phyloP scores from a whole-genome alignment of 2,797 vertebrate genomes.

The Pempheris klunzingeri region DNA sequence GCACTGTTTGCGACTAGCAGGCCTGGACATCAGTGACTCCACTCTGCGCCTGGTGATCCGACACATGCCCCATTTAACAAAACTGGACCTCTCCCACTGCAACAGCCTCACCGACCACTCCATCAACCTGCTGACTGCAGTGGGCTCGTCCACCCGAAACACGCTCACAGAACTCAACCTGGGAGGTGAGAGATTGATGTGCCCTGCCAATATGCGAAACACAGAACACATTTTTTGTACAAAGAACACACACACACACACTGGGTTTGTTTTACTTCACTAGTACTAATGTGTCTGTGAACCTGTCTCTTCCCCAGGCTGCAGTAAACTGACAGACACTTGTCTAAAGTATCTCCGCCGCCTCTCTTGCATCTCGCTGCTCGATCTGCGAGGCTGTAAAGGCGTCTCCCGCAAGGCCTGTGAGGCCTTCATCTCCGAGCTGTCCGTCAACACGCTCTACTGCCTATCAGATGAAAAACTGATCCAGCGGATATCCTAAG shows the following conservation, averaged over 20 bases:
- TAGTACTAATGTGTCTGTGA: conserved; percentile 5
- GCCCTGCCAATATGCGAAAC: neutral
- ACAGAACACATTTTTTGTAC: neutral
- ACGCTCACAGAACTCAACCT: conserved; percentile 96
- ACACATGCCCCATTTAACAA: conserved; percentile 96
- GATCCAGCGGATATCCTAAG: conserved; percentile 98
- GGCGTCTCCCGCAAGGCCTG: conserved; percentile 95
- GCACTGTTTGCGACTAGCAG: conserved; percentile 94
- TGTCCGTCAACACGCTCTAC: conserved; percentile 97
- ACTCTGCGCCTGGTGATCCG: conserved; percentile 97
- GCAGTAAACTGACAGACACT: conserved; percentile 95
- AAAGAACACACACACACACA: neutral
- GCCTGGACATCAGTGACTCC: conserved; percentile 95
- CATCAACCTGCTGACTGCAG: conserved; percentile 95
- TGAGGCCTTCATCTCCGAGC: conserved; percentile 97
- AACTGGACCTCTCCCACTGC: conserved; percentile 97
- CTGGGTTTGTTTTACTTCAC: neutral
- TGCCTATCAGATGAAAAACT: conserved; percentile 98
- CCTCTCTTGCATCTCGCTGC: conserved; percentile 92
- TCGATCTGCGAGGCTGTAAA: conserved; percentile 96
- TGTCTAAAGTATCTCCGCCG: conserved; percentile 94
- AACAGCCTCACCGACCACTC: conserved; percentile 95
- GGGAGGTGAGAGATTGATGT: conserved; percentile 84
- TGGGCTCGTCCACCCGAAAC: conserved; percentile 97
- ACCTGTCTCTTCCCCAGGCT: conserved; percentile 84